phyloP scores from a whole-genome alignment of 2,888 invertebrate species.

The Oligia strigilis region DNA sequence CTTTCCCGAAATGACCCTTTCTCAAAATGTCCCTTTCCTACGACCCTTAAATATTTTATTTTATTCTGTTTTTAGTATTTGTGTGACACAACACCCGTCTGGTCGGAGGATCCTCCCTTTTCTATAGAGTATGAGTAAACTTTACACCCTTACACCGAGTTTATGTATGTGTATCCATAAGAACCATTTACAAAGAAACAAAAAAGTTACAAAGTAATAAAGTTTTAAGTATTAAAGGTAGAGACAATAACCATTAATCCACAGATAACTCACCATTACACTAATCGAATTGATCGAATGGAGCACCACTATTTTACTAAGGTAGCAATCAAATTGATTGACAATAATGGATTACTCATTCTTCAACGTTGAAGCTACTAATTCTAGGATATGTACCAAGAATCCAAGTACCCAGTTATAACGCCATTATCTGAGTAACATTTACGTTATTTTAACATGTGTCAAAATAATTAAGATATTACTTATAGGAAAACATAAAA shows the following conservation, averaged over 20 bases:
- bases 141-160: too few relatives aligned
- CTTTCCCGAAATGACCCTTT: too few relatives aligned
- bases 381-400: slow-evolving; percentile 20
- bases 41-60: too few relatives aligned
- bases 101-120: too few relatives aligned
- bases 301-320: slow-evolving; percentile 57
- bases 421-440: background rate
- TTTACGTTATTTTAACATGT: background rate
- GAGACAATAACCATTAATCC: slow-evolving; percentile 53
- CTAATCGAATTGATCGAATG: slow-evolving; percentile 63
- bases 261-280: slow-evolving; percentile 63
- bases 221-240: slow-evolving; percentile 42
- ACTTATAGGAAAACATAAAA: background rate
- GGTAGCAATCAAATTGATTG: slow-evolving; percentile 68
- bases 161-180: background rate
- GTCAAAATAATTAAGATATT: background rate
- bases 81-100: too few relatives aligned
- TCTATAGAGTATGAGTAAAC: too few relatives aligned
- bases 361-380: slow-evolving; percentile 45
- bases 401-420: background rate
- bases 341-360: slow-evolving; percentile 69
- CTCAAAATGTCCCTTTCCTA: too few relatives aligned
- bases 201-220: slow-evolving; percentile 30
- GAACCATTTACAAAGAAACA: background rate
- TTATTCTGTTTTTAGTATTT: too few relatives aligned